These are phyloP conservation scores for Dasypus novemcinctus DNA, from an alignment of 2,113 vertebrate genomes.

Conservation along the genomic window DNA sequence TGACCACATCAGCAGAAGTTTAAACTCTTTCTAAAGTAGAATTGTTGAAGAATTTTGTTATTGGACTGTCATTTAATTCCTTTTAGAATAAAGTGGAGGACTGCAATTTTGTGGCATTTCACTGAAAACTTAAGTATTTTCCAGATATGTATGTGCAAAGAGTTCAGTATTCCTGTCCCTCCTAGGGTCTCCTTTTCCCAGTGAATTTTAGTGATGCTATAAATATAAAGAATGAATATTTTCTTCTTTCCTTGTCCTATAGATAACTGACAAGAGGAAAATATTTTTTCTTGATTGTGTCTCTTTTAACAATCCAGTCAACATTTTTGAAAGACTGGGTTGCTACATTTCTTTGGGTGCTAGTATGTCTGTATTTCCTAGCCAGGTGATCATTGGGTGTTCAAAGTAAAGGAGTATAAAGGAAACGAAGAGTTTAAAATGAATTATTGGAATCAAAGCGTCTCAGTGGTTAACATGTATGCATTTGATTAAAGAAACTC, in stretches of 20 bases:
- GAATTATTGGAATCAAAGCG: neutral
- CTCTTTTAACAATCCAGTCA: neutral
- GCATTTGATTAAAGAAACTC: conserved; percentile 28
- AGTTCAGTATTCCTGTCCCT: neutral
- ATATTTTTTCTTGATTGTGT: neutral
- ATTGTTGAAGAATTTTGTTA: conserved; percentile 34
- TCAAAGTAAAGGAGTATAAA: conserved; percentile 31
- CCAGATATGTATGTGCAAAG: neutral
- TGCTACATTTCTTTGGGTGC: neutral
- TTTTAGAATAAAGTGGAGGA: conserved; percentile 21
- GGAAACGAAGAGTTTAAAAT: conserved; percentile 9
- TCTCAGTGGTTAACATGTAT: neutral
- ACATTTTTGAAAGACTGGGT: neutral
- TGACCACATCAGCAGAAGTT: neutral
- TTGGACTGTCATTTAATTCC: neutral
- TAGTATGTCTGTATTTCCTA: conserved; percentile 22
- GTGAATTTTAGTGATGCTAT: conserved; percentile 36
- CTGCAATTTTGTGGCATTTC: neutral
- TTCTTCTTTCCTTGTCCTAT: neutral
- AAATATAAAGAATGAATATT: neutral
- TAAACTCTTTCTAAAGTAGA: conserved; percentile 37
- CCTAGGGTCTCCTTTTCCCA: neutral
- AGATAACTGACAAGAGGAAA: conserved; percentile 31
- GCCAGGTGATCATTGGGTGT: neutral
- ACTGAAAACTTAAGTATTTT: conserved; percentile 41